Conservation (phyloP, 2,113 vertebrate genomes). For the Phylloscopus whistleri region DNA sequence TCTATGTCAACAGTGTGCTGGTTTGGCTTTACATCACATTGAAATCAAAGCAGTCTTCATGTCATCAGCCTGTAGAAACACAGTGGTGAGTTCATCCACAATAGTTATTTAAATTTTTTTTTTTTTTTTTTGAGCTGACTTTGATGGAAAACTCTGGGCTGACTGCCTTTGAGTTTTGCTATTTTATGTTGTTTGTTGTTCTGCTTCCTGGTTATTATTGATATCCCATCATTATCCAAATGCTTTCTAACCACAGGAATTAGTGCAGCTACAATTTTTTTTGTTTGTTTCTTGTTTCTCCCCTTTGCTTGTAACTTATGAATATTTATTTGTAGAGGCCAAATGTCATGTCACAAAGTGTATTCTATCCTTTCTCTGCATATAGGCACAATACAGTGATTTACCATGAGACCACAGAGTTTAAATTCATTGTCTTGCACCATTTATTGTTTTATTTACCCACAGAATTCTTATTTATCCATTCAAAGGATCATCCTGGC, state of each 20-base stretch:
- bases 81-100: neutral
- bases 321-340: neutral
- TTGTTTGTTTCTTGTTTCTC: neutral
- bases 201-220: slow-evolving; percentile 49
- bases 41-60: slow-evolving; percentile 30
- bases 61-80: slow-evolving; percentile 26
- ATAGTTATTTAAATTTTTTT: neutral
- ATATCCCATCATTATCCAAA: slow-evolving; percentile 40
- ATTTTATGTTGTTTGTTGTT: slow-evolving; percentile 43
- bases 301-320: neutral
- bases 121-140: neutral
- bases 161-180: neutral
- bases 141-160: slow-evolving; percentile 17
- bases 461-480: neutral
- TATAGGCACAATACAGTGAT: neutral
- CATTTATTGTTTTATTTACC: neutral
- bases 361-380: neutral
- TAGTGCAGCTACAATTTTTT: neutral
- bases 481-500: neutral
- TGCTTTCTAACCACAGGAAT: slow-evolving; percentile 59
- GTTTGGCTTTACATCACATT: neutral
- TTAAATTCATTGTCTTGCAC: neutral
- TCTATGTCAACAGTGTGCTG: neutral
- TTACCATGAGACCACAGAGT: neutral
- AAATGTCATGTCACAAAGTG: neutral